A percentile compares a stretch with the other conserved stretches of the same genome.
Evolutionary conservation across 2,888 invertebrate genomes (phyloP).

Genomic region (Athalia rosae): DNA sequence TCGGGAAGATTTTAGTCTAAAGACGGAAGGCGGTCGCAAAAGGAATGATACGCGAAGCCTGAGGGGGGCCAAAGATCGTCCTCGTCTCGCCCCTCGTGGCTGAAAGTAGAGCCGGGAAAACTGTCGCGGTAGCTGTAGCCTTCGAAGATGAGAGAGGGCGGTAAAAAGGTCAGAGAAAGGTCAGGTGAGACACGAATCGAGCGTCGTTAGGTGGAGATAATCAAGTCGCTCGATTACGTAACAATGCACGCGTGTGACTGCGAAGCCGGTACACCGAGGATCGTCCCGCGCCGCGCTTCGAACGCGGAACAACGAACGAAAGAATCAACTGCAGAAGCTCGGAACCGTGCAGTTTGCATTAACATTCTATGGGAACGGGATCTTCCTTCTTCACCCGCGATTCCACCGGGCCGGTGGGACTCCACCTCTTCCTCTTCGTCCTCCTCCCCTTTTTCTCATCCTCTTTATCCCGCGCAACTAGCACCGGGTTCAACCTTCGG

Average conservation of each 20-base stretch:
- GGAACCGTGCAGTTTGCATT: slow-evolving; percentile 66
- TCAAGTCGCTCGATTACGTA: slow-evolving; percentile 58
- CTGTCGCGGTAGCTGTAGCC: slow-evolving; percentile 5
- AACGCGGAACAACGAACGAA: slow-evolving; percentile 29
- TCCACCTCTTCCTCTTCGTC: slow-evolving; percentile 21
- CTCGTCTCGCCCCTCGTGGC: background rate
- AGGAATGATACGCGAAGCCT: too few species aligned
- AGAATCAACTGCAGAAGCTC: slow-evolving; percentile 43
- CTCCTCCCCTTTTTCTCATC: slow-evolving; percentile 25
- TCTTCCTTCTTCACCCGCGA: slow-evolving; percentile 55
- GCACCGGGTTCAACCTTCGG: too few species aligned
- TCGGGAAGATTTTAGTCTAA: slow-evolving; percentile 16
- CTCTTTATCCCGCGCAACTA: background rate
- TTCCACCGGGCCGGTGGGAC: slow-evolving; percentile 13
- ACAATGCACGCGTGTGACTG: slow-evolving; percentile 63
- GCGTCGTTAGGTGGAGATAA: slow-evolving; percentile 38
- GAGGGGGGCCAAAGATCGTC: too few species aligned
- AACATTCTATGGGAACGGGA: slow-evolving; percentile 73
- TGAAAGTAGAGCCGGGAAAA: slow-evolving; percentile 34
- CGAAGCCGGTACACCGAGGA: slow-evolving; percentile 51
- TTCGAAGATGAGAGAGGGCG: slow-evolving; percentile 38
- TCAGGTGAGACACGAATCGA: slow-evolving; percentile 25
- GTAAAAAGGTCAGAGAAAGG: slow-evolving; percentile 42
- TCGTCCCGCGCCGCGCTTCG: background rate
- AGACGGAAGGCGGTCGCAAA: background rate